Evolutionary conservation across 2,113 vertebrate genomes (phyloP).

Genomic region (Ciconia stormi): DNA sequence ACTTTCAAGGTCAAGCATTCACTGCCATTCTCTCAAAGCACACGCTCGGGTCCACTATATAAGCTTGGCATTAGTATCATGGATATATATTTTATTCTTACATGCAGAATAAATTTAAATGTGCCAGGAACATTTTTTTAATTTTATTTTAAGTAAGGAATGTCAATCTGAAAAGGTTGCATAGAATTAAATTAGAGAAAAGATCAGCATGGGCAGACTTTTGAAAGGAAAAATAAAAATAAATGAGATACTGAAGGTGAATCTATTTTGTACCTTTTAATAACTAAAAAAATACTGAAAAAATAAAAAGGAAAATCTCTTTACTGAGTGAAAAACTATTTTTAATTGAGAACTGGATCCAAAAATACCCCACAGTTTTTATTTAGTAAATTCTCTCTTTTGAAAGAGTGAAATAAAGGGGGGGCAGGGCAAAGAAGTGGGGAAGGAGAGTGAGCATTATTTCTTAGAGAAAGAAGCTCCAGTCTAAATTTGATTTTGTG

Average conservation of each 20-base stretch:
- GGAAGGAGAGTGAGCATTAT: background rate
- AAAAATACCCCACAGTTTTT: background rate
- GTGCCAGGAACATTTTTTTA: background rate
- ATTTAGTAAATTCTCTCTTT: background rate
- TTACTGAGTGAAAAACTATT: background rate
- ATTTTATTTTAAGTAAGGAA: background rate
- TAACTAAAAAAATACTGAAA: background rate
- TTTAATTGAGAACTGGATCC: background rate
- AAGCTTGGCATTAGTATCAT: background rate
- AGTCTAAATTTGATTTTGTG: background rate
- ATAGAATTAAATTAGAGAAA: background rate
- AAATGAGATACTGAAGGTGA: background rate
- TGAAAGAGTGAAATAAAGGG: background rate
- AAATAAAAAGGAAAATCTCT: background rate
- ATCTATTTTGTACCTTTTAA: background rate
- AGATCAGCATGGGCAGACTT: background rate
- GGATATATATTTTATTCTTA: background rate
- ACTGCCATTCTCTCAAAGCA: background rate
- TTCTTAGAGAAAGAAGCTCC: background rate
- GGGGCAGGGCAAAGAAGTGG: background rate
- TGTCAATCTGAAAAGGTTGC: background rate
- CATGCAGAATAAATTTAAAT: background rate
- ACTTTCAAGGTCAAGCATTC: background rate
- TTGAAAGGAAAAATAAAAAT: background rate
- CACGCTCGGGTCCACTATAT: fast-evolving